Conservation (phyloP, 2,888 invertebrate species). For the Calameuta pallipes region DNA sequence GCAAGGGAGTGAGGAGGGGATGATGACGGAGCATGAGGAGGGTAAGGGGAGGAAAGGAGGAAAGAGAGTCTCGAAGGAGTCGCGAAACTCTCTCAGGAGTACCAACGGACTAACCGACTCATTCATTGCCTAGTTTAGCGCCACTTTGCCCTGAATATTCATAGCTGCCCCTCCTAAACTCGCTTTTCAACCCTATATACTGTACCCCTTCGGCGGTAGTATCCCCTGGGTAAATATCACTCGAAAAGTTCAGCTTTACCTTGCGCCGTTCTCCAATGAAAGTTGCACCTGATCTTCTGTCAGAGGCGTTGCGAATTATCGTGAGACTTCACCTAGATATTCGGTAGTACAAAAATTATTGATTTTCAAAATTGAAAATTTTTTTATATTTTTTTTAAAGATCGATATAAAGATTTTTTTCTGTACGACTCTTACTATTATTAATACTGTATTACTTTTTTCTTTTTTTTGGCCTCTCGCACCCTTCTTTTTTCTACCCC, state of each 20-base stretch:
- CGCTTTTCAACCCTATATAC: background rate
- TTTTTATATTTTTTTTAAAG: too few species aligned
- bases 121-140: constrained; percentile 64
- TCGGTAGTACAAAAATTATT: too few species aligned
- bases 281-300: background rate
- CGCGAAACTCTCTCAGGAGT: constrained; percentile 1
- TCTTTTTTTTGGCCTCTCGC: background rate
- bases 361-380: too few species aligned
- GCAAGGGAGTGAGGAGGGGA: background rate
- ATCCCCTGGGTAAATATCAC: constrained; percentile 60
- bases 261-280: constrained; percentile 9
- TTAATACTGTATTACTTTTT: background rate
- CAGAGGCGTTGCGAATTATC: background rate
- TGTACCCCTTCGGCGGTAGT: background rate
- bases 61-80: constrained; percentile 32
- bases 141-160: constrained; percentile 64
- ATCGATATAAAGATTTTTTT: too few species aligned
- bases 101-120: constrained; percentile 54
- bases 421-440: too few species aligned
- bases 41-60: background rate
- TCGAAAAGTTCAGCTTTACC: constrained; percentile 56
- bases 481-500: constrained; percentile 21
- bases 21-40: background rate
- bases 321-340: background rate
- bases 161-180: constrained; percentile 49